Percentiles rank a stretch among this genome's conserved stretches.
These are phyloP conservation scores for Sylvilagus bachmani DNA, from an alignment of 2,113 vertebrate genomes.

Conservation along the genomic window DNA sequence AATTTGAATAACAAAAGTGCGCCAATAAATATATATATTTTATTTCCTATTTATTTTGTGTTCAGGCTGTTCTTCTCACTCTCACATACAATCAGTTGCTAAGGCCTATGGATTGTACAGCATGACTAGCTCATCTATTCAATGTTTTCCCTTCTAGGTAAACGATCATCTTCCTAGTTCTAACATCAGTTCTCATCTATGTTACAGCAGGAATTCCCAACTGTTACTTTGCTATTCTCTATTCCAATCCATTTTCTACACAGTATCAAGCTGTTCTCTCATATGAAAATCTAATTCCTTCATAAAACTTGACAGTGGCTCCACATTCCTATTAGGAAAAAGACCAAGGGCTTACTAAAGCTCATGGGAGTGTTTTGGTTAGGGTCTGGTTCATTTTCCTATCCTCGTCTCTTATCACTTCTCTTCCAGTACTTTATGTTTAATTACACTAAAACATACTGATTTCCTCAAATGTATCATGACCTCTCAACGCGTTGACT, in stretches of 20 bases:
- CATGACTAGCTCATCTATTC: neutral
- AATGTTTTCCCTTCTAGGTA: neutral
- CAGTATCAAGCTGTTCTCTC: neutral
- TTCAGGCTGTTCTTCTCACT: neutral
- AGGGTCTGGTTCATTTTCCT: neutral
- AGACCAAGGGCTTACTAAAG: neutral
- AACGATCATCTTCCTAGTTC: neutral
- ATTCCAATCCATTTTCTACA: neutral
- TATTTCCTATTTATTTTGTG: neutral
- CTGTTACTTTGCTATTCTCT: neutral
- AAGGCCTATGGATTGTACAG: neutral
- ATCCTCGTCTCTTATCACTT: neutral
- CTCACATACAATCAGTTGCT: neutral
- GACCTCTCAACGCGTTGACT: neutral
- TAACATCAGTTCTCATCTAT: neutral
- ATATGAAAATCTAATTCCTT: conserved; percentile 18
- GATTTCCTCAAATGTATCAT: neutral
- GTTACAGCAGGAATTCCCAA: neutral
- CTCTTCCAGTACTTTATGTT: neutral
- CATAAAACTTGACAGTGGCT: neutral
- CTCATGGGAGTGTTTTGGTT: neutral
- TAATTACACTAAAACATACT: neutral
- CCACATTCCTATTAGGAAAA: neutral
- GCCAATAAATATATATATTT: neutral
- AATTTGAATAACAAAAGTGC: neutral